A percentile compares a stretch with the other conserved stretches of the same genome.
Conservation (phyloP, 2,113 vertebrate species). For the Willisornis vidua region DNA sequence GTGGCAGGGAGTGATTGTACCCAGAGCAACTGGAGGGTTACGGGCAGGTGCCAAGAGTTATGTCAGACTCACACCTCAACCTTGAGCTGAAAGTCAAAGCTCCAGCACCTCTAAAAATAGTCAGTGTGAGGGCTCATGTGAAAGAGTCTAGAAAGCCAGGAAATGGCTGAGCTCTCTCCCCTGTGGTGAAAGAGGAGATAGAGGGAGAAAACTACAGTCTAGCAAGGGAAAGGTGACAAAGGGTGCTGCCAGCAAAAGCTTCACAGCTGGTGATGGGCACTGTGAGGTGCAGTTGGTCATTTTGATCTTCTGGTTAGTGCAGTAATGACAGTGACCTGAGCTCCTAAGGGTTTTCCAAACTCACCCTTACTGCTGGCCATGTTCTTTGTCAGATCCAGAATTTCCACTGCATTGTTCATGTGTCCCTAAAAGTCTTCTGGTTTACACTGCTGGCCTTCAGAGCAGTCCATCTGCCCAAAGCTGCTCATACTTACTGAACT, state of each 20-base stretch:
- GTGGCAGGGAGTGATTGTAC: neutral
- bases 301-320: neutral
- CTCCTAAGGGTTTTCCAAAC: neutral
- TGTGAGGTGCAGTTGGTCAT: accelerated
- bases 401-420: neutral
- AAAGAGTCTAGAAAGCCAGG: neutral
- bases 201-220: neutral
- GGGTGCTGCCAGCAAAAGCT: neutral
- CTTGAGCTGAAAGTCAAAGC: neutral
- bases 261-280: neutral
- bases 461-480: neutral
- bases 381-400: neutral
- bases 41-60: neutral
- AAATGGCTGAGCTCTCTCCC: neutral
- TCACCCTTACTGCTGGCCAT: neutral
- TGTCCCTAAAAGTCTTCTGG: neutral
- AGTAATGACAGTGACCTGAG: accelerated
- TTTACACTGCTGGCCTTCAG: accelerated
- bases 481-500: neutral
- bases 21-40: neutral
- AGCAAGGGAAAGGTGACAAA: neutral
- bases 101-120: neutral
- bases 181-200: neutral
- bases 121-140: neutral
- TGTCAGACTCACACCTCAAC: neutral